A percentile compares a stretch with the other conserved stretches of the same genome.
phyloP scores from a whole-genome alignment of 2,888 invertebrate species.

The Bombylius discolor region DNA sequence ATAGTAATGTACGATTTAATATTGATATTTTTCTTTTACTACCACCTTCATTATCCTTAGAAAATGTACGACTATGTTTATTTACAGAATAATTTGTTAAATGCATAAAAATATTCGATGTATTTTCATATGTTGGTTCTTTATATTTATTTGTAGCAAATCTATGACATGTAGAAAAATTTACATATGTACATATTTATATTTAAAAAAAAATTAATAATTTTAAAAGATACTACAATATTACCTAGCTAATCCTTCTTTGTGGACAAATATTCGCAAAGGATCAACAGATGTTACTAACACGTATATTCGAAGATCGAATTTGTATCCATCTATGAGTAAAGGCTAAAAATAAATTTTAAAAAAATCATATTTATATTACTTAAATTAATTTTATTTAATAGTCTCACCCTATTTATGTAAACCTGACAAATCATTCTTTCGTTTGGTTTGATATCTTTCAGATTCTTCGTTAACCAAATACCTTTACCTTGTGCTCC shows the following conservation, averaged over 20 bases:
- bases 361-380: background rate
- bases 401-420: constrained; percentile 43
- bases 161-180: constrained; percentile 34
- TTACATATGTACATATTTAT: background rate
- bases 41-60: constrained; percentile 71
- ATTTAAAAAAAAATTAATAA: background rate
- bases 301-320: constrained; percentile 79
- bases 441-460: constrained; percentile 66
- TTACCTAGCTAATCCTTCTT: constrained; percentile 75
- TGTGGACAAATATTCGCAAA: constrained; percentile 75
- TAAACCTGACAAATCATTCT: constrained; percentile 80
- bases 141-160: constrained; percentile 83
- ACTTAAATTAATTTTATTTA: background rate
- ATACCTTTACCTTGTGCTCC: constrained; percentile 87
- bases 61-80: constrained; percentile 75
- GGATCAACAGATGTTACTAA: constrained; percentile 86
- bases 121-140: constrained; percentile 68
- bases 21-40: constrained; percentile 78
- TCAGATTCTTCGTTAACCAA: constrained; percentile 67
- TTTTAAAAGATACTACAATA: too few species aligned
- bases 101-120: constrained; percentile 85
- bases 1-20: constrained; percentile 59
- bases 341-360: constrained; percentile 47
- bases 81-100: constrained; percentile 90
- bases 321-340: constrained; percentile 83